A percentile compares a stretch with the other conserved stretches of the same genome.
Conservation (phyloP, 92 coral and sea anemone species). For the Phenganax subtilis region DNA sequence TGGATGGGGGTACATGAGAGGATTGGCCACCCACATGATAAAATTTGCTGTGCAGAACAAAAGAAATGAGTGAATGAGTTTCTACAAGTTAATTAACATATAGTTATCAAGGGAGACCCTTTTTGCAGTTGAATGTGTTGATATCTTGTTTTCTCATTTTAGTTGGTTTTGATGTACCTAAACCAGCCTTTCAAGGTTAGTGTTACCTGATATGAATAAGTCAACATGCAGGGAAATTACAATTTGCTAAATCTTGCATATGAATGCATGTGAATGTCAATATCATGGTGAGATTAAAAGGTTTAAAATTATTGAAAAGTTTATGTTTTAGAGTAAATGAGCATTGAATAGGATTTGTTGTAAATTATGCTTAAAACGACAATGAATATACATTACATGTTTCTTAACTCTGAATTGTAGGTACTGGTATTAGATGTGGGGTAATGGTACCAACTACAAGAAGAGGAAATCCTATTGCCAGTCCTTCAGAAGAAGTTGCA, state of each 20-base stretch:
- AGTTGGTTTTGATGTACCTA: conserved; percentile 37
- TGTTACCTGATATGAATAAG: not conserved
- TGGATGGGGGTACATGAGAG: too few species aligned
- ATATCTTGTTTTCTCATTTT: not conserved
- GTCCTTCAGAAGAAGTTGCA: conserved; percentile 49
- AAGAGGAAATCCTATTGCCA: conserved; percentile 54
- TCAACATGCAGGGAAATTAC: not conserved
- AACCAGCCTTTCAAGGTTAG: conserved; percentile 9
- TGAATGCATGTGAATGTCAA: too few species aligned
- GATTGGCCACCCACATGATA: not conserved
- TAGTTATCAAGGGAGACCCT: not conserved
- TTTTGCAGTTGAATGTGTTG: not conserved
- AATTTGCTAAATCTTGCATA: too few species aligned
- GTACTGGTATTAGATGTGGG: not conserved
- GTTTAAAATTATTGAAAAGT: too few species aligned
- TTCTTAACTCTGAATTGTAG: too few species aligned
- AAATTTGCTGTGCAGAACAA: not conserved
- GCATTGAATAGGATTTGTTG: too few species aligned
- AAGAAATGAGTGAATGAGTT: too few species aligned
- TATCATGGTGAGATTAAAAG: too few species aligned
- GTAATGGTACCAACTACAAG: conserved; percentile 36
- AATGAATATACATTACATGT: too few species aligned
- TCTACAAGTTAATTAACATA: too few species aligned
- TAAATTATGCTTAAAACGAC: too few species aligned
- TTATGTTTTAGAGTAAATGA: too few species aligned